These are phyloP conservation scores for Pseudoips prasinana DNA, from an alignment of 2,888 invertebrate genomes.

Conservation along the genomic window DNA sequence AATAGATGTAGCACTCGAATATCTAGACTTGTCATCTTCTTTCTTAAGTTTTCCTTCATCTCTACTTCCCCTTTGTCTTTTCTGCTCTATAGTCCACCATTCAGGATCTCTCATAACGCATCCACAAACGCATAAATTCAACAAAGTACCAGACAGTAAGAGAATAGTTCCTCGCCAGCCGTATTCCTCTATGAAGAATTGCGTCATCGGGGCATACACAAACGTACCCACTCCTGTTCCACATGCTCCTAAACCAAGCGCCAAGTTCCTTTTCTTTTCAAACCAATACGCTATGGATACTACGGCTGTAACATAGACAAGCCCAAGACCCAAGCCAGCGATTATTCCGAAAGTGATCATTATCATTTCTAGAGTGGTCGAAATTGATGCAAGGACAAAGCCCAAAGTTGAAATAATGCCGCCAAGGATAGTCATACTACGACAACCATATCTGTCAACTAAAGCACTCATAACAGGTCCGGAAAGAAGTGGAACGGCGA, in stretches of 20 bases:
- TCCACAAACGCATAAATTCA: slow-evolving; percentile 93
- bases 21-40: slow-evolving; percentile 61
- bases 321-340: slow-evolving; percentile 91
- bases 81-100: slow-evolving; percentile 87
- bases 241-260: slow-evolving; percentile 93
- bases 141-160: slow-evolving; percentile 90
- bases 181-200: slow-evolving; percentile 88
- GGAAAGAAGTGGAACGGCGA: slow-evolving; percentile 92
- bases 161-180: slow-evolving; percentile 94
- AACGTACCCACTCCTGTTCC: slow-evolving; percentile 96
- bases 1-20: slow-evolving; percentile 76
- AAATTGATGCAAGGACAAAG: slow-evolving; percentile 88
- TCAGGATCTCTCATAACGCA: slow-evolving; percentile 94
- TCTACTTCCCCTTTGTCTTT: slow-evolving; percentile 58
- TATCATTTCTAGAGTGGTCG: slow-evolving; percentile 88
- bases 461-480: slow-evolving; percentile 93
- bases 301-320: slow-evolving; percentile 94
- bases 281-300: slow-evolving; percentile 97
- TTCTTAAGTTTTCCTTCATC: slow-evolving; percentile 50
- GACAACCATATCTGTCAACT: slow-evolving; percentile 93
- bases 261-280: slow-evolving; percentile 92
- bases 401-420: slow-evolving; percentile 88
- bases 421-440: slow-evolving; percentile 88
- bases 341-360: slow-evolving; percentile 93
- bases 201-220: slow-evolving; percentile 92